Conservation (phyloP, 2,888 invertebrate species). For the Melanotus villosus region DNA sequence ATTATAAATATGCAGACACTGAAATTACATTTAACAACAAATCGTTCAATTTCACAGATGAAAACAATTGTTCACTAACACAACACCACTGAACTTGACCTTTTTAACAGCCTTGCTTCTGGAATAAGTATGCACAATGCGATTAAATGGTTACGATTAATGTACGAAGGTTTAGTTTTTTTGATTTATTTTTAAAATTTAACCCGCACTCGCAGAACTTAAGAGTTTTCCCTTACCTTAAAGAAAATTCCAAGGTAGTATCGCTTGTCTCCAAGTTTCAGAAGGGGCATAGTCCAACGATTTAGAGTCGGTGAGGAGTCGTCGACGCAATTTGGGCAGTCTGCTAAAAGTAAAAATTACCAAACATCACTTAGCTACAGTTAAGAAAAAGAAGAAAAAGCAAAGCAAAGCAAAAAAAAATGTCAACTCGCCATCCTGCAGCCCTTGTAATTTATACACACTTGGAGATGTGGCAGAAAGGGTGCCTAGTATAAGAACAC, state of each 20-base stretch:
- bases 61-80: not conserved
- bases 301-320: constrained; percentile 77
- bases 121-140: too few species aligned
- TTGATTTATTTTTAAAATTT: not conserved
- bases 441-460: constrained; percentile 27
- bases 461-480: constrained; percentile 26
- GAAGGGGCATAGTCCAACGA: constrained; percentile 92
- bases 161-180: too few species aligned
- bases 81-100: constrained; percentile 24
- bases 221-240: constrained; percentile 80
- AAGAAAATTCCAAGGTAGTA: constrained; percentile 95
- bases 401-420: constrained; percentile 23
- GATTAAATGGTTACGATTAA: too few species aligned
- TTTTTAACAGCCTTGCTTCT: constrained; percentile 7
- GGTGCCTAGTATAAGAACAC: constrained; percentile 30
- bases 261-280: constrained; percentile 89
- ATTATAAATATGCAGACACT: too few species aligned
- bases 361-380: not conserved
- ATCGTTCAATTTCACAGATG: too few species aligned
- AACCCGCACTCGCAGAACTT: too few species aligned
- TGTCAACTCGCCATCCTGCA: constrained; percentile 40
- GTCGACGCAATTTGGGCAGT: constrained; percentile 86
- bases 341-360: constrained; percentile 68
- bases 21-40: too few species aligned
- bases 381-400: constrained; percentile 12